Evolutionary conservation across 2,113 vertebrate genomes (phyloP), one percentile per base, ranked within the genome.

Genomic region (Muscicapa adusta): DNA sequence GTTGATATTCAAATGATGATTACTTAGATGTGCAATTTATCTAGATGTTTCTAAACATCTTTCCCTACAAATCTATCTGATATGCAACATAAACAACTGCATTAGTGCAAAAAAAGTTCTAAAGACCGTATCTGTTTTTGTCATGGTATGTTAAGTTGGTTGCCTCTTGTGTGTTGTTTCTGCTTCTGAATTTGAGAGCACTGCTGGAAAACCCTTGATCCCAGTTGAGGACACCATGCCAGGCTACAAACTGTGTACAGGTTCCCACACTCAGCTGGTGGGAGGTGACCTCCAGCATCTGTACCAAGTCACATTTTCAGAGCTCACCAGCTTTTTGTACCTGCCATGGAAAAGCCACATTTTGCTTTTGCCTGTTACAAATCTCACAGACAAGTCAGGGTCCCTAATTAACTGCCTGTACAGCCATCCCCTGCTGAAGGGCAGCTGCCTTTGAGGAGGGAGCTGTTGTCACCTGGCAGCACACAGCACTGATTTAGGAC

Each of bases 221-320:
- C 61, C 58, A 12, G 34, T 2, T 91, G 40, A 31, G 4, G 3
- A 6, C 17, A 34, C 31, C 29, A 9, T 67, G 22, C 73, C 56
- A 43, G 29, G n/a, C 31, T 77, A 24, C 6, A 5, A 11, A 14
- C 75, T 81, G 43, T 18, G 33, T 23, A 10, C 53, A 25, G 10
- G 9, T 89, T 78, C 56, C 38, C 5, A 5, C 0, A 0, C 18
- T 34, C 40, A 16, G 40, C 62, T 40, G 0, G 47, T 16, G 26
- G 43, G 70, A 58, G 25, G 17, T 84, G 42, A 43, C 17, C 54
- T 29, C 36, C 36, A 60, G 50, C 17, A 8, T 19, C 33, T 58
- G n/a, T 26, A 34, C 45, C 36, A 45, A 77, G 28, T 3, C 50
- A 12, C 1, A 0, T 88, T 65, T 56, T 88, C 50, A 63, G n/a